phyloP scores from a whole-genome alignment of 2,888 invertebrate species.

The Eupithecia pulchellata region DNA sequence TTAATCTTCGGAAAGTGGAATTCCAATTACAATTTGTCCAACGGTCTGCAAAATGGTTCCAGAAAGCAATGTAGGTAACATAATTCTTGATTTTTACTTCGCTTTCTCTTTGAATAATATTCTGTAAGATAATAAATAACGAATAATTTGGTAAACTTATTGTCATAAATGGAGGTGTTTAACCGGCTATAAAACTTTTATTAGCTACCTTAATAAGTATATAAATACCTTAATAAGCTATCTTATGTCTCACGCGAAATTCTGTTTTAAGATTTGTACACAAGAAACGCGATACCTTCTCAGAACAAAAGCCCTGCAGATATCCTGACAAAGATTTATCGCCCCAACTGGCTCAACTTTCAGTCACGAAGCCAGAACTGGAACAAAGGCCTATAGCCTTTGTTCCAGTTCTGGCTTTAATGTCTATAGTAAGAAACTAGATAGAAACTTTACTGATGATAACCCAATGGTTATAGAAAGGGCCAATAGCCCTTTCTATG shows the following conservation, averaged over 20 bases:
- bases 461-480: too few species aligned
- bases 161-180: not conserved
- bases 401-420: not conserved
- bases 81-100: conserved; percentile 19
- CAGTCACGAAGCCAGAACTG: not conserved
- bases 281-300: not conserved
- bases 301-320: not conserved
- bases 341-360: conserved; percentile 6
- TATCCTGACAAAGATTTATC: conserved; percentile 10
- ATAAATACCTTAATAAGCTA: too few species aligned
- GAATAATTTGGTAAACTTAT: not conserved
- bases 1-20: conserved; percentile 6
- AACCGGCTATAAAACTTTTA: not conserved
- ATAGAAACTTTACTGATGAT: conserved; percentile 34
- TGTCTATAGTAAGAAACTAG: conserved; percentile 20
- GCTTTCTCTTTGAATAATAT: conserved; percentile 14
- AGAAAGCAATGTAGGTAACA: conserved; percentile 2
- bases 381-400: not conserved
- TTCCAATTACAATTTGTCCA: conserved; percentile 17
- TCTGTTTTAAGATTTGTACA: not conserved
- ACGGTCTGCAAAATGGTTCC: conserved; percentile 8
- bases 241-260: not conserved
- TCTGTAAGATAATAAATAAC: not conserved
- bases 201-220: not conserved
- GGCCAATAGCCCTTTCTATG: conserved; percentile 28